A percentile compares a stretch with the other conserved stretches of the same genome.
These are phyloP conservation scores for Synergus umbraculus DNA, from an alignment of 2,888 invertebrate genomes.

Conservation along the genomic window DNA sequence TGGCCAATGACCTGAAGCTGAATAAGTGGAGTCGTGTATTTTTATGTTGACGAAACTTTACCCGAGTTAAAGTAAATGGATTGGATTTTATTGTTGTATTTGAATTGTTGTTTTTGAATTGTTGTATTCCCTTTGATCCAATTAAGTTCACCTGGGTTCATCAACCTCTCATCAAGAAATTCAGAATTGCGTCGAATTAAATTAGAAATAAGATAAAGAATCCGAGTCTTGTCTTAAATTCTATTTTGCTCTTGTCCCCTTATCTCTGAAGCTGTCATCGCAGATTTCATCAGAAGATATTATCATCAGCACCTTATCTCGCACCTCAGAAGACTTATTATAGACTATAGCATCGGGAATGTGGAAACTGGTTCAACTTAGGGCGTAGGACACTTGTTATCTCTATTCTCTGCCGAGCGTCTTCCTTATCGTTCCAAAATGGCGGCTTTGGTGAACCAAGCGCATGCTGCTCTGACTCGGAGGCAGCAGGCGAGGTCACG, in stretches of 20 bases:
- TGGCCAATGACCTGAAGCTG: too few species aligned
- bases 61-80: too few species aligned
- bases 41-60: too few species aligned
- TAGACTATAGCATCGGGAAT: background rate
- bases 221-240: background rate
- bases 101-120: too few species aligned
- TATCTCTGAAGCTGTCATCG: background rate
- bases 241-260: background rate
- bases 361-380: background rate
- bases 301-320: background rate
- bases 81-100: too few species aligned
- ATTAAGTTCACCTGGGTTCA: too few species aligned
- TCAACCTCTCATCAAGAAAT: too few species aligned
- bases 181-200: background rate
- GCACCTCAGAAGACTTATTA: background rate
- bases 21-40: too few species aligned
- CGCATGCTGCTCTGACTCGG: background rate
- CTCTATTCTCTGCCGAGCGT: conserved; percentile 48
- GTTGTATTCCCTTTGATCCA: too few species aligned
- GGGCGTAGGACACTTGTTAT: conserved; percentile 50
- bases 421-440: conserved; percentile 62
- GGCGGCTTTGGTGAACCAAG: conserved; percentile 57
- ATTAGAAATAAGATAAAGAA: background rate
- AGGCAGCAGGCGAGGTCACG: background rate
- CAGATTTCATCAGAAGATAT: background rate